phyloP scores from a whole-genome alignment of 2,888 invertebrate species.

The Gnatocerus cornutus region DNA sequence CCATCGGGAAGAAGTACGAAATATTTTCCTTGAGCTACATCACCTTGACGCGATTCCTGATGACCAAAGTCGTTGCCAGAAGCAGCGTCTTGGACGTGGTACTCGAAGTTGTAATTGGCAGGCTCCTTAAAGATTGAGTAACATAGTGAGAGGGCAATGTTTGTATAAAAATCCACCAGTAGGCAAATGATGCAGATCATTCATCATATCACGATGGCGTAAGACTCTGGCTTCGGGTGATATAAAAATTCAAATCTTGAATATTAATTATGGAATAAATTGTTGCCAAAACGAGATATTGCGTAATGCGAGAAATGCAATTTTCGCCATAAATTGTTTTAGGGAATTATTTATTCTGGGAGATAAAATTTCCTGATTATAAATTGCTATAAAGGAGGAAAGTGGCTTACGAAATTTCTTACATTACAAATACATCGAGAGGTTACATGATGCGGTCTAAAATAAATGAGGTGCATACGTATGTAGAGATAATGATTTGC shows the following conservation, averaged over 20 bases:
- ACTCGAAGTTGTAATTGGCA: slow-evolving; percentile 79
- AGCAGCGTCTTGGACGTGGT: slow-evolving; percentile 77
- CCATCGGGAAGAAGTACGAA: slow-evolving; percentile 81
- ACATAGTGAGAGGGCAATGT: slow-evolving; percentile 3
- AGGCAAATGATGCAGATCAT: slow-evolving; percentile 13
- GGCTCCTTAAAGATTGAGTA: slow-evolving; percentile 64
- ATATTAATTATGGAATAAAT: slow-evolving; percentile 27
- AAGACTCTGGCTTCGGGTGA: slow-evolving; percentile 13
- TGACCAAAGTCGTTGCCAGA: slow-evolving; percentile 83
- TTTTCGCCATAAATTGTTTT: slow-evolving; percentile 27
- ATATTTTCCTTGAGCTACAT: slow-evolving; percentile 81
- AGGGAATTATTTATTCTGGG: slow-evolving; percentile 28
- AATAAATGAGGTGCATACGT: slow-evolving; percentile 2
- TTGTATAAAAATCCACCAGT: slow-evolving; percentile 10
- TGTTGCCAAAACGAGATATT: slow-evolving; percentile 24
- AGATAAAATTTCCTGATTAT: slow-evolving; percentile 23
- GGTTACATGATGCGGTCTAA: neutral
- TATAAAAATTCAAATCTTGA: slow-evolving; percentile 19
- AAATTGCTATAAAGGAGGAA: slow-evolving; percentile 10
- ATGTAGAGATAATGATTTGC: slow-evolving; percentile 1
- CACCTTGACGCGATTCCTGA: slow-evolving; percentile 77
- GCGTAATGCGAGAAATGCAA: slow-evolving; percentile 19
- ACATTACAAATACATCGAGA: neutral
- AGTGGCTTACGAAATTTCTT: slow-evolving; percentile 14
- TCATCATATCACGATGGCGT: slow-evolving; percentile 20